Conservation (phyloP, 2,113 vertebrate species). For the Dermatemys mawii region DNA sequence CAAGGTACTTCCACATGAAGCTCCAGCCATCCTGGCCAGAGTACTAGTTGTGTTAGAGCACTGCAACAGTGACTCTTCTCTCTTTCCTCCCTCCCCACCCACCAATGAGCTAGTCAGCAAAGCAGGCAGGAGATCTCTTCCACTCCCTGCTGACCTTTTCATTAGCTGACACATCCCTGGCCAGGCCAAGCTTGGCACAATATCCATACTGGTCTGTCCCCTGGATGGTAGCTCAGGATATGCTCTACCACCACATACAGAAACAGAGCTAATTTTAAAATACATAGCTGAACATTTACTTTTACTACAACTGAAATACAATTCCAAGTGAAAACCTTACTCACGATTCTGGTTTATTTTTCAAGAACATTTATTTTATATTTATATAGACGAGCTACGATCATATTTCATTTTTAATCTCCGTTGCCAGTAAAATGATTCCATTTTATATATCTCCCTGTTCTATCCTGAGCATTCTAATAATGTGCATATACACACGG, state of each 20-base stretch:
- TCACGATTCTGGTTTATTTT: conserved; percentile 35
- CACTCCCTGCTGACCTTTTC: background rate
- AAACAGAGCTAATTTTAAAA: background rate
- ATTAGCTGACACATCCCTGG: background rate
- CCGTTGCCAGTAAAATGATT: background rate
- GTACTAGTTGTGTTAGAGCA: background rate
- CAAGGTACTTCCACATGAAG: background rate
- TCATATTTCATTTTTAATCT: background rate
- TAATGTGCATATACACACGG: background rate
- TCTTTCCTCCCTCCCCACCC: background rate
- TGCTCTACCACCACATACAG: background rate
- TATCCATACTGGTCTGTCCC: background rate
- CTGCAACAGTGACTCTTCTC: background rate
- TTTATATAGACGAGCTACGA: background rate
- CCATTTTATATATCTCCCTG: background rate
- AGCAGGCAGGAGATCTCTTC: background rate
- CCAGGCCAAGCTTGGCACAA: background rate
- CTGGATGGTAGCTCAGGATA: background rate
- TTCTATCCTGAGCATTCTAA: background rate
- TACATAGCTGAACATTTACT: background rate
- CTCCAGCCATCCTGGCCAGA: background rate
- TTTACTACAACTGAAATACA: conserved; percentile 7
- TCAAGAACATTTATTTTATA: background rate
- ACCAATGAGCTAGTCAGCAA: background rate
- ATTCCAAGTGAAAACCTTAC: conserved; percentile 19